Evolutionary conservation across 2,113 vertebrate species (phyloP), one percentile per base, ranked within the genome.

Genomic region (Mustela nigripes): DNA sequence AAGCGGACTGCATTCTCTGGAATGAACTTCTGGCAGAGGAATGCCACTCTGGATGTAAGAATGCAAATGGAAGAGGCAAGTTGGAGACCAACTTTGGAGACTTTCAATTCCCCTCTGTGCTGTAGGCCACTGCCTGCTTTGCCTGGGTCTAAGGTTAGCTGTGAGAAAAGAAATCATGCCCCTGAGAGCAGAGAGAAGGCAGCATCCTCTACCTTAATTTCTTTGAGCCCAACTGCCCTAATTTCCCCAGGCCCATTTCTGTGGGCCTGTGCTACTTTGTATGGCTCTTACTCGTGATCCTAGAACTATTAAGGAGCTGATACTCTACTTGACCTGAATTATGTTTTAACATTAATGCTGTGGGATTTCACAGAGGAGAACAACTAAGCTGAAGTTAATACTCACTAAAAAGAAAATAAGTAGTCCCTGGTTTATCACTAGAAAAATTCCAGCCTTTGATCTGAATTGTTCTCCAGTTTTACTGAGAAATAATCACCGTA

Each of bases 251-350:
- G 80, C 79, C 87, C 87, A 90, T 85, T 97, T 97, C 93, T 89
- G 50, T 80, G 76, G 65, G 78, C 74, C 87, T 98, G 95, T 97
- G 94, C 96, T 97, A 97, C 92, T 98, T 98, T 96, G 58, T 56
- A 67, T 81, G 95, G 60, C 22, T 97, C 76, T 78, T 97, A 45
- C 31, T 95, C 97, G 82, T 95, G 90, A 98, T 89, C 87, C n/a
- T 94, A 69, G 82, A 94, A 81, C 90, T 97, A 98, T 97, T 98
- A 96, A 91, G 65, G 74, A 96, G 53, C 56, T 95, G 97, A 92
- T 96, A 88, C 76, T 91, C 28, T 96, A 94, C 96, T 91, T 98
- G 97, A 97, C 97, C 98, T 96, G 88, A 97, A 98, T 98, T 98
- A 94, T 22, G 18, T 91, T 96, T 98, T 85, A 90, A 90, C 84